A percentile compares a stretch with the other conserved stretches of the same genome.
Conservation (phyloP, 2,888 invertebrate species). For the Chouioia cunea region DNA sequence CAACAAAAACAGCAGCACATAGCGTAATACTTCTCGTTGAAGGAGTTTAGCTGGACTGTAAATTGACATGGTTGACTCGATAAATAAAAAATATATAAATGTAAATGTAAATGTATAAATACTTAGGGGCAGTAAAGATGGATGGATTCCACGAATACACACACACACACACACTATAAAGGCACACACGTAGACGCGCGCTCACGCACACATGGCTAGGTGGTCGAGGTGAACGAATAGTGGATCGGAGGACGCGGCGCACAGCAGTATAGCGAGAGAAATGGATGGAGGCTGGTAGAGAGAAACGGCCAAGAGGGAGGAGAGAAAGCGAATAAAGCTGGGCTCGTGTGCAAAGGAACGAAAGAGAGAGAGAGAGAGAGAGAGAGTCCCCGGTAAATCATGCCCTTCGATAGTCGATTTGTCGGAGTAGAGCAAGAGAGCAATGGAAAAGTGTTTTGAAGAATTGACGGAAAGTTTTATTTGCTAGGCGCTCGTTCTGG, state of each 20-base stretch:
- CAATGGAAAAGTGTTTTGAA: conserved; percentile 37
- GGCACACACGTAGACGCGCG: background rate
- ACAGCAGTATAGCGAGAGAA: conserved; percentile 2
- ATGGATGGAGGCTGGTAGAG: conserved; percentile 8
- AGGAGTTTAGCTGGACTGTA: conserved; percentile 49
- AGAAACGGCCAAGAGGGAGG: conserved; percentile 13
- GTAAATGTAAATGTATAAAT: conserved; percentile 50
- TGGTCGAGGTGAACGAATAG: background rate
- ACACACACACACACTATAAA: no score
- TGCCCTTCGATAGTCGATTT: conserved; percentile 42
- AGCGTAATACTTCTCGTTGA: conserved; percentile 52
- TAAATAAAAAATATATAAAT: no score
- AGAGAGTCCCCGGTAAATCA: conserved; percentile 39
- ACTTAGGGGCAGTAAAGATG: conserved; percentile 19
- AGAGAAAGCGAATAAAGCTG: conserved; percentile 26
- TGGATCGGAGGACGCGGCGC: background rate
- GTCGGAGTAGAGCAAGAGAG: conserved; percentile 36
- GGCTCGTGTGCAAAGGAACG: conserved; percentile 19
- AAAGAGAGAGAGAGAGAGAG: no score
- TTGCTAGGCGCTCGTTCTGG: conserved; percentile 14
- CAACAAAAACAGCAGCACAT: background rate
- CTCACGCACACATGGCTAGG: background rate
- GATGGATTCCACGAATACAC: conserved; percentile 25
- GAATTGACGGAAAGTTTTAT: conserved; percentile 39
- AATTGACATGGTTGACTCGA: conserved; percentile 51